phyloP scores from a whole-genome alignment of 1,140 invertebrate species.

The Colletes gigas region DNA sequence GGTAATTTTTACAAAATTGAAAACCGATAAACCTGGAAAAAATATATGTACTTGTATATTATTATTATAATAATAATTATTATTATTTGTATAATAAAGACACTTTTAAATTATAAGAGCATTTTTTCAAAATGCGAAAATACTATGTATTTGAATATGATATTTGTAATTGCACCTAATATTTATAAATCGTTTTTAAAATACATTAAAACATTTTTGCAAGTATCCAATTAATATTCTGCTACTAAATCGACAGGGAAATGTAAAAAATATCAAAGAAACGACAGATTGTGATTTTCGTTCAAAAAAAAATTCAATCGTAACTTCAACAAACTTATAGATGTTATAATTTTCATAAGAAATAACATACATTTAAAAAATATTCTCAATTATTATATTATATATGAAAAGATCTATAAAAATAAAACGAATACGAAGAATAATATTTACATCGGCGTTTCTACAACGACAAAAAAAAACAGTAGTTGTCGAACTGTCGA shows the following conservation, averaged over 20 bases:
- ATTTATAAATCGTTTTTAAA: conserved; percentile 15
- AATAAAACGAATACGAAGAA: conserved; percentile 24
- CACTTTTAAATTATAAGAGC: conserved; percentile 59
- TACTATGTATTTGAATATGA: conserved; percentile 12
- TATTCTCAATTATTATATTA: conserved; percentile 12
- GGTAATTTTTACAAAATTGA: conserved; percentile 62
- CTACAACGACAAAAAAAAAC: not conserved
- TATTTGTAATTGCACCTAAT: conserved; percentile 25
- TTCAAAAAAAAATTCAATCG: conserved; percentile 4
- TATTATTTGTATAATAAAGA: conserved; percentile 66
- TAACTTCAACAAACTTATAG: not conserved
- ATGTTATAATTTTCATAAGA: not conserved
- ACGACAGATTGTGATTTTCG: not conserved
- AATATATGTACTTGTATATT: conserved; percentile 65
- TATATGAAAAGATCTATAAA: conserved; percentile 2
- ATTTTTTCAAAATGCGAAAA: conserved; percentile 6
- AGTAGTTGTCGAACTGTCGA: not conserved
- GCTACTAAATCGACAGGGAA: not conserved
- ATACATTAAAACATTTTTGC: conserved; percentile 23
- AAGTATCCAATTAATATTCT: not conserved
- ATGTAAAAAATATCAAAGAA: too few species aligned
- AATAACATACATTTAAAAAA: conserved; percentile 23
- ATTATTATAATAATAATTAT: conserved; percentile 43
- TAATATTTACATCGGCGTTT: conserved; percentile 22
- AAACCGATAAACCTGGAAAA: conserved; percentile 47